Evolutionary conservation across 2,888 invertebrate genomes (phyloP), one percentile per base, ranked within the genome.

Genomic region (Nemotelus pantherinus): DNA sequence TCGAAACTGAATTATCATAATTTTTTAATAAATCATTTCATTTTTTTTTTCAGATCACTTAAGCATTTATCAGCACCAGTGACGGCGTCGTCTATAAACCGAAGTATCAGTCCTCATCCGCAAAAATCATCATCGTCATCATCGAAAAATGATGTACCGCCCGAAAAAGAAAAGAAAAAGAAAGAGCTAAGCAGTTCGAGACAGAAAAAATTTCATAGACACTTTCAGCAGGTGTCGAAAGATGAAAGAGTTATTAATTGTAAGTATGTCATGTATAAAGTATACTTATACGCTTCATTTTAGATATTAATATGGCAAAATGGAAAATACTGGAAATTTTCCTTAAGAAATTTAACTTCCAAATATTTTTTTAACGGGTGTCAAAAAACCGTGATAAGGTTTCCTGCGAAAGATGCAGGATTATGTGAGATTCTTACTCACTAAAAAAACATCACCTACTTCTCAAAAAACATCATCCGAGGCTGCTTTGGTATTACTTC

Each of bases 201-300:
- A 63, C 95, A 95, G 87, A 95, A 95, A 88, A 96, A 96, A 88
- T 96, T 96, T 88, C 93, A 94, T 85, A 90, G 95, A 80, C 94
- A 95, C 87, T 96, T 96, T 88, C 92, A 92, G 81, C 92, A 93
- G 85, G 94, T 95, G 82, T 92, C 94, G 65, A 91, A 92, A 43
- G 94, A 95, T 84, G 96, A 96, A 87, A 91, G 92, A 83, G 94
- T 96, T 82, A 91, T 96, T 83, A 95, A 95, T 87, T 94, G 93
- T 94, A 87, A 92, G 93, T 90, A 77, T 9, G 58, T 58, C 25
- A 58, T 7, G 5, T 58, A 58, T n/a, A 25, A 58, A 58, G 7
- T 58, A 25, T 10, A 58, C 58, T 58, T n/a, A 10, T 7, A 65
- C 25, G 25, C 25, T 25, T 25, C 25, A 25, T 25, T 25, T 25